A percentile compares a stretch with the other conserved stretches of the same genome.
These are phyloP conservation scores for Leuctra nigra DNA, from an alignment of 2,888 invertebrate genomes.

Conservation along the genomic window DNA sequence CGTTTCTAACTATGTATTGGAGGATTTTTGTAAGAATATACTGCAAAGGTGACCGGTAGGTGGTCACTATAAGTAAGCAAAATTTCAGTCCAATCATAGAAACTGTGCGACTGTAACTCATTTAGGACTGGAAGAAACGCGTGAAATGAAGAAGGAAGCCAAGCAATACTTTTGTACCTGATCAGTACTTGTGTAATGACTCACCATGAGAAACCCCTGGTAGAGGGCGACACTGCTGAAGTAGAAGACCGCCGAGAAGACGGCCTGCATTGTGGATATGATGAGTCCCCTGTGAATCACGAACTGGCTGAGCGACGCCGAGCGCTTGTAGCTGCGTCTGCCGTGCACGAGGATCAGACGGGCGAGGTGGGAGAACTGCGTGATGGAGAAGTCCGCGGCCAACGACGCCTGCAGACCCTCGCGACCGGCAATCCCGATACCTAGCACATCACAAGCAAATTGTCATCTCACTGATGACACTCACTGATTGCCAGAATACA, in stretches of 20 bases:
- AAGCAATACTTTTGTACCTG: no score
- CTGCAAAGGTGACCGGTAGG: no score
- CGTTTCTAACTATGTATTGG: no score
- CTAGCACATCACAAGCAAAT: constrained; percentile 40
- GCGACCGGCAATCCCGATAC: constrained; percentile 84
- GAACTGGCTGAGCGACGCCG: constrained; percentile 96
- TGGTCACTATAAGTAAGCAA: no score
- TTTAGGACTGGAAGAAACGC: no score
- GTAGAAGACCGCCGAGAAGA: constrained; percentile 98
- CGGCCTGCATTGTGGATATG: constrained; percentile 97
- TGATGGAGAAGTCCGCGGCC: constrained; percentile 96
- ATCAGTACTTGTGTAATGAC: no score
- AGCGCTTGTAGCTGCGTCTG: constrained; percentile 86
- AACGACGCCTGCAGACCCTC: constrained; percentile 89
- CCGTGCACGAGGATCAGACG: constrained; percentile 87
- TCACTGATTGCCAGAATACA: no score
- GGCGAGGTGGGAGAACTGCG: constrained; percentile 79
- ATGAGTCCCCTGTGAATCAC: constrained; percentile 98
- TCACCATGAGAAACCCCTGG: constrained; percentile 98
- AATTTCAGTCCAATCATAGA: no score
- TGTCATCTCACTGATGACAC: no score
- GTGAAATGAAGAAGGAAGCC: no score
- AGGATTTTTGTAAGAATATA: no score
- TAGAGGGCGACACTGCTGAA: constrained; percentile 96
- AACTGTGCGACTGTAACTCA: no score